These are phyloP conservation scores for Sebastes itinus DNA, from an alignment of 2,797 vertebrate species.

Conservation along the genomic window DNA sequence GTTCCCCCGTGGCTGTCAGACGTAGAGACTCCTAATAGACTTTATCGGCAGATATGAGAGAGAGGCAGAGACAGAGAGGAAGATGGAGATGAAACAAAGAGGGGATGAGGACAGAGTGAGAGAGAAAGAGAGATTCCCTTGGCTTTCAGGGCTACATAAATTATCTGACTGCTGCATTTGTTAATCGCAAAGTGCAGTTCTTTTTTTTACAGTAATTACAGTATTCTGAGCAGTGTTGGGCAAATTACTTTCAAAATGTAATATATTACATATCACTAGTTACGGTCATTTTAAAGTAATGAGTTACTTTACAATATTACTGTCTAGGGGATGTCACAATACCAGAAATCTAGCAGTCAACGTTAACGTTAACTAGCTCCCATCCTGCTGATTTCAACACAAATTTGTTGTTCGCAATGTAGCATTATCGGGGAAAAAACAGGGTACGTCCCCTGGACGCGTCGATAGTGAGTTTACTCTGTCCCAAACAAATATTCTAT, in stretches of 20 bases:
- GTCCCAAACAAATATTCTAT: too few relatives aligned
- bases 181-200: conserved; percentile 28
- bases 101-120: conserved; percentile 17
- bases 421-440: too few relatives aligned
- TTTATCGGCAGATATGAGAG: conserved; percentile 55
- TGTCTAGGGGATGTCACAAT: background rate
- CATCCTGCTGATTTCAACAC: too few relatives aligned
- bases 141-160: conserved; percentile 35
- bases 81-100: conserved; percentile 42
- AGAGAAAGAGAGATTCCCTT: conserved; percentile 30
- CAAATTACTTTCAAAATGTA: background rate
- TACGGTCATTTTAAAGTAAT: background rate
- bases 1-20: conserved; percentile 56
- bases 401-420: too few relatives aligned
- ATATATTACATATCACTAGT: background rate
- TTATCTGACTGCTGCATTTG: conserved; percentile 40
- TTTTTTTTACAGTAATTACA: conserved; percentile 19
- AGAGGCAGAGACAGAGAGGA: conserved; percentile 11
- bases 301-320: background rate
- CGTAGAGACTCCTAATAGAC: conserved; percentile 58
- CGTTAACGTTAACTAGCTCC: too few relatives aligned
- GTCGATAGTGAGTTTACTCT: too few relatives aligned
- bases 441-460: too few relatives aligned
- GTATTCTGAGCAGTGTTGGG: conserved; percentile 4
- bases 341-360: too few relatives aligned